phyloP scores from a whole-genome alignment of 2,888 invertebrate genomes.

The Congeria kusceri region DNA sequence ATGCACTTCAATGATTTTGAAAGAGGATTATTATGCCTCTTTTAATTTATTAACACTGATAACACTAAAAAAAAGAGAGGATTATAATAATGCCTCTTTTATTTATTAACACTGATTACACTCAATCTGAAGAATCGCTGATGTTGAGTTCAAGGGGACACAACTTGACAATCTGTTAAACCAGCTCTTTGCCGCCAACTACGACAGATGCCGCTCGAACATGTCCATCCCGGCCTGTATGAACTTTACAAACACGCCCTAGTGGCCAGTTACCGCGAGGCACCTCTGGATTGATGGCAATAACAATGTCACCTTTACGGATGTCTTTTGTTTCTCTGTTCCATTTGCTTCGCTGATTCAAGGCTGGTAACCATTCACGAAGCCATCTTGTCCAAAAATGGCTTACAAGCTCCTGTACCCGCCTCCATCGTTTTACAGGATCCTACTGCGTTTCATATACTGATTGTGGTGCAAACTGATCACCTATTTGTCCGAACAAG shows the following conservation, averaged over 20 bases:
- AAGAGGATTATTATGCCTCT: no score
- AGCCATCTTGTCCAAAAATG: slow-evolving; percentile 60
- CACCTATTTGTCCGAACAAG: slow-evolving; percentile 57
- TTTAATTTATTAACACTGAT: no score
- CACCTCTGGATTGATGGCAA: slow-evolving; percentile 37
- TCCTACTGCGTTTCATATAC: slow-evolving; percentile 18
- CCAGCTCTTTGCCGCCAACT: no score
- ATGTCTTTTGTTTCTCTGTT: slow-evolving; percentile 21
- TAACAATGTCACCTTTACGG: slow-evolving; percentile 36
- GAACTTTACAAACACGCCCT: slow-evolving; percentile 36
- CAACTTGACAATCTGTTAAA: no score
- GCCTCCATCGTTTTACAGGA: slow-evolving; percentile 40
- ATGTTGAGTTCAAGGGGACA: no score
- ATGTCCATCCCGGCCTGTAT: slow-evolving; percentile 39
- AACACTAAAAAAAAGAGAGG: no score
- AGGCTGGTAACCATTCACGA: slow-evolving; percentile 42
- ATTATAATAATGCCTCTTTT: no score
- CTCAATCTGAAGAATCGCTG: no score
- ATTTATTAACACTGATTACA: no score
- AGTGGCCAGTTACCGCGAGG: slow-evolving; percentile 48
- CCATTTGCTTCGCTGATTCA: slow-evolving; percentile 41
- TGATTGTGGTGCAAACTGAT: slow-evolving; percentile 55
- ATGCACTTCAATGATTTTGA: no score
- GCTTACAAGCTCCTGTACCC: slow-evolving; percentile 52
- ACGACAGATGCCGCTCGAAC: no score